phyloP scores from a whole-genome alignment of 2,113 vertebrate species.

The Entelurus aequoreus region DNA sequence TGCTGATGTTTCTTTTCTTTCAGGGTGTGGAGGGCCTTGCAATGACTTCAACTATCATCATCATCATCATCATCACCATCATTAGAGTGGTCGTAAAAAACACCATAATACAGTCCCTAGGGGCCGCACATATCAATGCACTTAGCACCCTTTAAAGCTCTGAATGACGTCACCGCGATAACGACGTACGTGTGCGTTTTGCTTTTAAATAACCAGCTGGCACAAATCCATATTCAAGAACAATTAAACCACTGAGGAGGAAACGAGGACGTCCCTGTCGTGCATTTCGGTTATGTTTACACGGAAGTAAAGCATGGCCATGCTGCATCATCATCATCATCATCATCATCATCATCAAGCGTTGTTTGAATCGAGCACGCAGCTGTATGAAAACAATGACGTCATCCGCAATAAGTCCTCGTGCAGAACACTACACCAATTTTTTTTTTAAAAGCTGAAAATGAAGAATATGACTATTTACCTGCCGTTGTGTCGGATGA shows the following conservation, averaged over 20 bases:
- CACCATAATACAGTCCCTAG: constrained; percentile 5
- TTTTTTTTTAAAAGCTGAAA: background rate
- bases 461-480: constrained; percentile 23
- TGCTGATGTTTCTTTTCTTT: constrained; percentile 2
- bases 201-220: background rate
- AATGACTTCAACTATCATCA: constrained; percentile 2
- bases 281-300: background rate
- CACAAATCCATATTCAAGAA: background rate
- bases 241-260: background rate
- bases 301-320: background rate
- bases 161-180: constrained; percentile 23
- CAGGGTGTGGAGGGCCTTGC: constrained; percentile 4
- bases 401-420: constrained; percentile 37
- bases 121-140: background rate
- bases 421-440: too few species aligned
- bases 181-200: background rate
- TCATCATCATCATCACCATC: background rate
- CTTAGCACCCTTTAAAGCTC: constrained; percentile 20
- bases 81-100: background rate
- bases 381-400: background rate
- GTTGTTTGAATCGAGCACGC: constrained; percentile 2
- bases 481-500: constrained; percentile 50
- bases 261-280: constrained; percentile 5
- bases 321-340: constrained; percentile 3
- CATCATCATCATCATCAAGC: constrained; percentile 23